Conservation (phyloP, 2,888 invertebrate species). For the Petrolisthes manimaculis region DNA sequence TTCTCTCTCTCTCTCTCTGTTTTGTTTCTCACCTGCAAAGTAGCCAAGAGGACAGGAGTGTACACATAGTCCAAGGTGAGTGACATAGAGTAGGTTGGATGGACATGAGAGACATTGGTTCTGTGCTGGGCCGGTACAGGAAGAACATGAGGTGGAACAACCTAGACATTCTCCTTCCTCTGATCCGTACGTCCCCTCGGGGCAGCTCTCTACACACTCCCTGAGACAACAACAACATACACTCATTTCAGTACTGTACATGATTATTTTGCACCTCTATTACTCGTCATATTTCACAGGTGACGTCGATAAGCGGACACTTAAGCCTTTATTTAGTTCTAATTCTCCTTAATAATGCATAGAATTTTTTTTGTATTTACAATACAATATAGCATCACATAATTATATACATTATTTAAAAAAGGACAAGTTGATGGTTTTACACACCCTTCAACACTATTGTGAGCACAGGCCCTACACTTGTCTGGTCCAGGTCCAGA, state of each 20-base stretch:
- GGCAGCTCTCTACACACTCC: slow-evolving; percentile 86
- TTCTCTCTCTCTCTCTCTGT: too few relatives aligned
- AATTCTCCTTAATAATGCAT: too few relatives aligned
- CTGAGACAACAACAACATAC: slow-evolving; percentile 71
- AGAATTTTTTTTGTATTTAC: too few relatives aligned
- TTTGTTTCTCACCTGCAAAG: slow-evolving; percentile 78
- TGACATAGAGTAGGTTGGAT: slow-evolving; percentile 78
- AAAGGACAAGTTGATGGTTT: background rate
- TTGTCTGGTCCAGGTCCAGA: slow-evolving; percentile 78
- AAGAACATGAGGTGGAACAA: slow-evolving; percentile 90
- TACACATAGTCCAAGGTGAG: slow-evolving; percentile 87
- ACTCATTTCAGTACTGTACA: too few relatives aligned
- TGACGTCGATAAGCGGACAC: too few relatives aligned
- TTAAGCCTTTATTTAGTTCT: too few relatives aligned
- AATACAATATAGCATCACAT: too few relatives aligned
- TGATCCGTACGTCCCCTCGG: slow-evolving; percentile 85
- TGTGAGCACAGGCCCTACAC: slow-evolving; percentile 74
- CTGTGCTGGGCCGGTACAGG: slow-evolving; percentile 88
- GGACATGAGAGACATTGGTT: slow-evolving; percentile 88
- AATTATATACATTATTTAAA: too few relatives aligned
- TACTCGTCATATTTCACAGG: too few relatives aligned
- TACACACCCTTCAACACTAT: slow-evolving; percentile 82
- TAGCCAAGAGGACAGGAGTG: slow-evolving; percentile 92
- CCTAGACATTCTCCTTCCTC: slow-evolving; percentile 85
- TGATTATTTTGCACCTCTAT: too few relatives aligned